These are phyloP conservation scores for Cryptophagus acutangulus DNA, from an alignment of 2,888 invertebrate genomes.

Conservation along the genomic window DNA sequence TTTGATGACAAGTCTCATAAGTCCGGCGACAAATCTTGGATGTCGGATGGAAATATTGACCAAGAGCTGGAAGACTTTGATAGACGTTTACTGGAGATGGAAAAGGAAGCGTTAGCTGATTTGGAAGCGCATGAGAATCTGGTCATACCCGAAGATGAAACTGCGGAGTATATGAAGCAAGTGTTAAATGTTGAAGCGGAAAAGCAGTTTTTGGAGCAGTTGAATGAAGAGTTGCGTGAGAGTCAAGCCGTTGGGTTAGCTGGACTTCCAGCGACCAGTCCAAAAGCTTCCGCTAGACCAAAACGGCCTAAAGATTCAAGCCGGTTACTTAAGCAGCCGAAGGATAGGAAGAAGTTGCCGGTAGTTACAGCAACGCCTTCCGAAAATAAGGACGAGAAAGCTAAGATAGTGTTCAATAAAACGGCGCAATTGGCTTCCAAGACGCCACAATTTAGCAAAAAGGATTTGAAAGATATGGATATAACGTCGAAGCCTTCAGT, in stretches of 20 bases:
- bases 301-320: conserved; percentile 14
- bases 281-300: conserved; percentile 24
- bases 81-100: conserved; percentile 2
- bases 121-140: conserved; percentile 3
- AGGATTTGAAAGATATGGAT: no score
- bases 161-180: conserved; percentile 5
- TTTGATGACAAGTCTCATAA: background rate
- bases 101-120: conserved; percentile 1
- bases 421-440: no score
- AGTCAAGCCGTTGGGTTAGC: conserved; percentile 16
- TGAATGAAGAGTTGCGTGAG: conserved; percentile 1
- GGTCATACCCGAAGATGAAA: background rate
- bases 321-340: background rate
- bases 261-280: conserved; percentile 28
- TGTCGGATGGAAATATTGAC: background rate
- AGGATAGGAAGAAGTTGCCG: background rate
- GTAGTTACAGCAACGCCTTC: background rate
- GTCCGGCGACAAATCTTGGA: background rate
- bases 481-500: no score
- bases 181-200: conserved; percentile 1
- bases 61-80: conserved; percentile 4
- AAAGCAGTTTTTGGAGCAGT: conserved; percentile 4
- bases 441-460: no score
- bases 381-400: no score
- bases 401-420: no score